Percentiles rank a stretch among this genome's conserved stretches.
These are phyloP conservation scores for Capromys pilorides DNA, from an alignment of 2,797 vertebrate species.

Conservation along the genomic window DNA sequence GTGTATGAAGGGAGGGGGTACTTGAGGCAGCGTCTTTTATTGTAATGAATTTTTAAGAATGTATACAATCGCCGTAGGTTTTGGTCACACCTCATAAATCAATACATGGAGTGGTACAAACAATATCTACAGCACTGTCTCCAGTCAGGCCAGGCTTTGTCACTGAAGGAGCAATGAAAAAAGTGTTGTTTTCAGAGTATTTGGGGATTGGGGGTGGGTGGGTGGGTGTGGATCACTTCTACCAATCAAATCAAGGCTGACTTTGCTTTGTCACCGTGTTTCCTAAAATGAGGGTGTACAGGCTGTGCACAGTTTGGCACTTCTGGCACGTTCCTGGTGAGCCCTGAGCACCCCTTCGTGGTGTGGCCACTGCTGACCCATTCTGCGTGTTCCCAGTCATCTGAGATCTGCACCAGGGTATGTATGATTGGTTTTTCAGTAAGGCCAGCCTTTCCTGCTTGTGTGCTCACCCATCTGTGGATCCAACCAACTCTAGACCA, in stretches of 20 bases:
- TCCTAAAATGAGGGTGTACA: rapidly evolving
- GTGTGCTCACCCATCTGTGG: neutral
- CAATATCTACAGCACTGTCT: neutral
- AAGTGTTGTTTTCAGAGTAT: neutral
- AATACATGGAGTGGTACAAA: neutral
- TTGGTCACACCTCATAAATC: neutral
- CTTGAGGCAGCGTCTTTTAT: neutral
- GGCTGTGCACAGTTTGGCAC: no score
- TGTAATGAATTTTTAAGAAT: neutral
- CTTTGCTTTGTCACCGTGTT: rapidly evolving
- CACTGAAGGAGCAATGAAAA: neutral
- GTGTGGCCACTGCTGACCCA: neutral
- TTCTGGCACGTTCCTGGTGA: rapidly evolving
- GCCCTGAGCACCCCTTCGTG: rapidly evolving
- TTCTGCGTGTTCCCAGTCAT: neutral
- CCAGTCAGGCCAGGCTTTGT: neutral
- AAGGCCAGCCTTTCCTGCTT: neutral
- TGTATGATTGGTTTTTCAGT: neutral
- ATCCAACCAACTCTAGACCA: neutral
- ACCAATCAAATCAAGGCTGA: neutral
- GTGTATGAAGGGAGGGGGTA: neutral
- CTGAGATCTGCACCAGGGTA: neutral
- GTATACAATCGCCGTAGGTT: neutral
- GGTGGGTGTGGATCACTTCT: neutral
- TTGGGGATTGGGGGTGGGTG: no score